phyloP scores from a whole-genome alignment of 2,113 vertebrate species.

The Paralichthys olivaceus region DNA sequence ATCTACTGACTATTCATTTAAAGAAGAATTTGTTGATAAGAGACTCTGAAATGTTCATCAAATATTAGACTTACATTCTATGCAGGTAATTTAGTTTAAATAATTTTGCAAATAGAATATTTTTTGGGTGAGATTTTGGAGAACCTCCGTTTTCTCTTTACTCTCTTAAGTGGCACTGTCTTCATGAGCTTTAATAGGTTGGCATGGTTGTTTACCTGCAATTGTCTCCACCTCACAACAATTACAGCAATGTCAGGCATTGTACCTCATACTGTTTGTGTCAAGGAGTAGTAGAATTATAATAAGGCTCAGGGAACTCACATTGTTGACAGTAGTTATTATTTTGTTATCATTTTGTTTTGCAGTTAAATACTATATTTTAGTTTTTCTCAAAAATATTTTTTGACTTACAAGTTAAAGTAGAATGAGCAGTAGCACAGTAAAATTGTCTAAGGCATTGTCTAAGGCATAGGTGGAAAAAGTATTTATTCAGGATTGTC shows the following conservation, averaged over 20 bases:
- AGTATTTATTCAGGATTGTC: no score
- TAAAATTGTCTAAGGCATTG: neutral
- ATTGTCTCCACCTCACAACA: no score
- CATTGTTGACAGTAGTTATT: no score
- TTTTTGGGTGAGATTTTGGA: constrained; percentile 5
- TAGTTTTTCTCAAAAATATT: no score
- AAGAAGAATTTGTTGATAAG: neutral
- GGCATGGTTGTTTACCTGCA: no score
- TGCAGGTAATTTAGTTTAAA: neutral
- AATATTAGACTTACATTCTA: neutral
- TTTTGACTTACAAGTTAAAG: no score
- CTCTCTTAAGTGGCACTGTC: no score
- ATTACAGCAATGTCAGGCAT: constrained; percentile 44
- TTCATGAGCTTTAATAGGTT: no score
- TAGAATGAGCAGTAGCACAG: neutral
- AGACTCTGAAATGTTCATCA: neutral
- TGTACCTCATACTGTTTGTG: neutral
- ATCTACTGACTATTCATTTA: neutral
- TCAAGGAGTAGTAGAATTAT: constrained; percentile 33
- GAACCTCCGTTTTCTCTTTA: constrained; percentile 15
- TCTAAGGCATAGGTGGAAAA: neutral
- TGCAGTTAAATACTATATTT: no score
- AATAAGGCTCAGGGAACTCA: constrained; percentile 13
- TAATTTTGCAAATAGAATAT: neutral
- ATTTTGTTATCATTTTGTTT: no score